Evolutionary conservation across 2,797 vertebrate genomes (phyloP).

Genomic region (Anomalospiza imberbis): DNA sequence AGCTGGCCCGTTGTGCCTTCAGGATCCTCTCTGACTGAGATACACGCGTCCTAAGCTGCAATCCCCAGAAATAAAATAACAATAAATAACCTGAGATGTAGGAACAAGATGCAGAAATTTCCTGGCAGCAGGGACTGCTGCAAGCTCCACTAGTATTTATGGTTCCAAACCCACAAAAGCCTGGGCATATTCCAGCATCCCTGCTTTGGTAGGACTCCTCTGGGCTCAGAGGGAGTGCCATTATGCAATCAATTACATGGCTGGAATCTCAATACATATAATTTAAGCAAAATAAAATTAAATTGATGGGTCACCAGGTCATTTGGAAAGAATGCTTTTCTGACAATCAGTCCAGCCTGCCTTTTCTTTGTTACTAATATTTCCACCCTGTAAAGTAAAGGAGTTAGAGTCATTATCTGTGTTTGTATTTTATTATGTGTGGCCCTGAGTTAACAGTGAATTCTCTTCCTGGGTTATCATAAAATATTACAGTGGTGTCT

Average conservation of each 20-base stretch:
- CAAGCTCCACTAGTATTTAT: neutral
- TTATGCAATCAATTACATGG: slow-evolving; percentile 58
- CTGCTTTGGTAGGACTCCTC: neutral
- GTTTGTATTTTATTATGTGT: slow-evolving; percentile 34
- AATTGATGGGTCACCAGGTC: slow-evolving; percentile 38
- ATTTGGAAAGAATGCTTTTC: slow-evolving; percentile 12
- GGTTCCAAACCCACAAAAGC: slow-evolving; percentile 20
- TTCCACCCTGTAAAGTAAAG: neutral
- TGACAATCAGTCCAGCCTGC: slow-evolving; percentile 1
- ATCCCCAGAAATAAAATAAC: slow-evolving; percentile 24
- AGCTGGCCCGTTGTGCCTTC: neutral
- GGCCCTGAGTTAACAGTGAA: slow-evolving; percentile 9
- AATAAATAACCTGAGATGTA: neutral
- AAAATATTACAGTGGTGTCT: slow-evolving; percentile 23
- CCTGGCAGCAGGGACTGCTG: neutral
- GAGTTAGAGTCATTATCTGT: slow-evolving; percentile 5
- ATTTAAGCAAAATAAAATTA: slow-evolving; percentile 60
- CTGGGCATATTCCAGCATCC: slow-evolving; percentile 16
- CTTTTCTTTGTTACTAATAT: slow-evolving; percentile 7
- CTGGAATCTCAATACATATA: slow-evolving; percentile 44
- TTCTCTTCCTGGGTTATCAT: slow-evolving; percentile 9
- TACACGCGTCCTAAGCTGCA: neutral
- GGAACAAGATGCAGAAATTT: slow-evolving; percentile 30
- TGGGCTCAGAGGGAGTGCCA: neutral
- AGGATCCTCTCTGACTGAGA: neutral